These are phyloP conservation scores for Apamea monoglypha DNA, from an alignment of 2,888 invertebrate species.

Conservation along the genomic window DNA sequence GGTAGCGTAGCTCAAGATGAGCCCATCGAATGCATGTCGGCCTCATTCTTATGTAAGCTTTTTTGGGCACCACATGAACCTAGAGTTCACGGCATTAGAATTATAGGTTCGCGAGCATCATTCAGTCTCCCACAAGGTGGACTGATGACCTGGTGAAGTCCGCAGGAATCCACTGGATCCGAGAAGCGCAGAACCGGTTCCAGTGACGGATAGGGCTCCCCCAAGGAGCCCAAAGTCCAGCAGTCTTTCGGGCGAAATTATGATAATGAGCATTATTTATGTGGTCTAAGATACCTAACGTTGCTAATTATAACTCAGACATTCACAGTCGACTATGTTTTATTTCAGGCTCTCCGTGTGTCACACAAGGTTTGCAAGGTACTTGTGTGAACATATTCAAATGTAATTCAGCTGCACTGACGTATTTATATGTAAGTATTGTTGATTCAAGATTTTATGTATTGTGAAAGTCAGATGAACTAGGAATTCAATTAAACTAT, in stretches of 20 bases:
- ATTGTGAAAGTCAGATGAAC: background rate
- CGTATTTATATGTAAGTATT: slow-evolving; percentile 47
- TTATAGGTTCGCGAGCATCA: background rate
- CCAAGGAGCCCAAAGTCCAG: background rate
- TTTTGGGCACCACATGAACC: background rate
- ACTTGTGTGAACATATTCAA: slow-evolving; percentile 47
- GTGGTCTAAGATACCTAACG: too few species aligned
- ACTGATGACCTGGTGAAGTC: background rate
- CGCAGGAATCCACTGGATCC: background rate
- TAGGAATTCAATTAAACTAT: background rate
- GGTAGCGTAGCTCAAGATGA: background rate
- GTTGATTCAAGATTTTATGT: background rate
- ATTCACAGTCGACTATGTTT: background rate
- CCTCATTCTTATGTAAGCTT: background rate
- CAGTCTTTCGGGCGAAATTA: background rate
- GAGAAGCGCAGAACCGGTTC: background rate
- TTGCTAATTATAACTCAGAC: background rate
- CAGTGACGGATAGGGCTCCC: too few species aligned
- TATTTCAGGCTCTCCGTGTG: slow-evolving; percentile 43
- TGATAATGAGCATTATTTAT: background rate
- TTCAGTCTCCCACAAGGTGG: background rate
- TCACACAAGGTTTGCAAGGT: slow-evolving; percentile 33
- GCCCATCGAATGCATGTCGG: background rate
- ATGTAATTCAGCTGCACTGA: slow-evolving; percentile 48
- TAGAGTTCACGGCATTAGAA: too few species aligned